phyloP scores from a whole-genome alignment of 1,140 invertebrate species.

The Glomeris maerens region DNA sequence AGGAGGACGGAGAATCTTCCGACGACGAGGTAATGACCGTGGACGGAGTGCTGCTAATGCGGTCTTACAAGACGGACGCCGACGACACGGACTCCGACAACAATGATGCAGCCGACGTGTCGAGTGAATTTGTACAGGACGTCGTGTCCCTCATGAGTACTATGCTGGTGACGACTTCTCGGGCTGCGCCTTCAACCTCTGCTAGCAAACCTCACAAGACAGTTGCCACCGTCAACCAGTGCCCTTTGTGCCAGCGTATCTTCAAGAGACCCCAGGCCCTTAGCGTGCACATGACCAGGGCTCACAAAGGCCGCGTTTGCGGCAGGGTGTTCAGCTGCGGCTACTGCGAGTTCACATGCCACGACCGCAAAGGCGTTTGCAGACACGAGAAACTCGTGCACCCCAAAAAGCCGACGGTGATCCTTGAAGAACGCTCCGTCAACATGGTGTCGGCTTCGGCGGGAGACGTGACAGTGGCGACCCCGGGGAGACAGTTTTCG shows the following conservation, averaged over 20 bases:
- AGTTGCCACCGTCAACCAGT: not conserved
- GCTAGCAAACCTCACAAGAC: not conserved
- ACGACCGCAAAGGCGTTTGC: not conserved
- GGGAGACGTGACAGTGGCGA: not conserved
- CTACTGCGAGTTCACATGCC: slow-evolving; percentile 3
- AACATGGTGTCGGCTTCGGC: not conserved
- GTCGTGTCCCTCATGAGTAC: not conserved
- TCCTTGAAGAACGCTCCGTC: not conserved
- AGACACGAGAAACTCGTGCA: not conserved
- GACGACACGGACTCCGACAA: not conserved
- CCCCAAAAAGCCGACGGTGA: not conserved
- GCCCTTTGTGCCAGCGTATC: slow-evolving; percentile 1
- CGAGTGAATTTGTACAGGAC: not conserved
- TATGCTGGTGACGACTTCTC: not conserved
- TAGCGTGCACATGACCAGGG: not conserved
- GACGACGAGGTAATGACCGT: not conserved
- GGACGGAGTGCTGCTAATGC: not conserved
- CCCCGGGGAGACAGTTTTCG: not conserved
- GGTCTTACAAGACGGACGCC: not conserved
- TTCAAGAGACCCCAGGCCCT: slow-evolving; percentile 1
- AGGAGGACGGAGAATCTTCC: not conserved
- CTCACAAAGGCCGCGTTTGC: not conserved
- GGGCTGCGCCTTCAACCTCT: not conserved
- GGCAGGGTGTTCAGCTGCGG: not conserved
- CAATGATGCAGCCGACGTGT: not conserved